Conservation (phyloP, 2,888 invertebrate species). For the Torymus auratus region DNA sequence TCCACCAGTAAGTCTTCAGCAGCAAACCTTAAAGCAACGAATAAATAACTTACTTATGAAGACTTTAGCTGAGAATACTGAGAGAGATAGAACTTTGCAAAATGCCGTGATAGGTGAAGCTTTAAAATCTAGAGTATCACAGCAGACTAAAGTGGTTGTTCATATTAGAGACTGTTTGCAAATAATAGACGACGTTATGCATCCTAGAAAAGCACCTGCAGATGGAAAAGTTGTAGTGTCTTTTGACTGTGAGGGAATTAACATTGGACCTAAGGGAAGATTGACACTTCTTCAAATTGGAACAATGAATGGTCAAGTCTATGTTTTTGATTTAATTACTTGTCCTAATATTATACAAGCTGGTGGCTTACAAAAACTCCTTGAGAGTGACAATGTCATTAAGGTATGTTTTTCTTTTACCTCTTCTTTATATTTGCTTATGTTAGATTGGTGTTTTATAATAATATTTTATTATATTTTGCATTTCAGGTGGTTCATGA, state of each 20-base stretch:
- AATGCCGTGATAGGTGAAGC: conserved; percentile 80
- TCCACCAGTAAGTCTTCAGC: conserved; percentile 71
- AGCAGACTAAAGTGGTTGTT: conserved; percentile 89
- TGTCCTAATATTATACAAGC: conserved; percentile 88
- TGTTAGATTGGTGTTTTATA: too few relatives aligned
- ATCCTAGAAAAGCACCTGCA: conserved; percentile 72
- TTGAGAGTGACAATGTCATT: conserved; percentile 88
- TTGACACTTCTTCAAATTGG: conserved; percentile 92
- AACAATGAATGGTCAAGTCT: conserved; percentile 88
- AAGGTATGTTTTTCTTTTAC: conserved; percentile 80
- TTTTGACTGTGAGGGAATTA: conserved; percentile 95
- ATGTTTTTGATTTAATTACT: conserved; percentile 91
- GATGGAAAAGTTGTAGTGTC: conserved; percentile 81
- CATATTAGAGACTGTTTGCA: conserved; percentile 87
- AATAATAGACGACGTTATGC: conserved; percentile 86
- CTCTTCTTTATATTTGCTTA: too few relatives aligned
- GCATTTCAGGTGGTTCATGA: conserved; percentile 88
- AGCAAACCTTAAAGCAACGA: conserved; percentile 89
- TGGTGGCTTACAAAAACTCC: conserved; percentile 86
- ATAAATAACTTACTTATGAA: conserved; percentile 92
- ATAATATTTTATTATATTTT: not conserved
- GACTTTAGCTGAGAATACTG: conserved; percentile 91
- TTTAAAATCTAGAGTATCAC: conserved; percentile 89
- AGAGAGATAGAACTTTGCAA: conserved; percentile 78
- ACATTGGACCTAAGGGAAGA: conserved; percentile 92